Evolutionary conservation across 2,888 invertebrate genomes (phyloP), one percentile per base, ranked within the genome.

Genomic region (Smittia aterrima): DNA sequence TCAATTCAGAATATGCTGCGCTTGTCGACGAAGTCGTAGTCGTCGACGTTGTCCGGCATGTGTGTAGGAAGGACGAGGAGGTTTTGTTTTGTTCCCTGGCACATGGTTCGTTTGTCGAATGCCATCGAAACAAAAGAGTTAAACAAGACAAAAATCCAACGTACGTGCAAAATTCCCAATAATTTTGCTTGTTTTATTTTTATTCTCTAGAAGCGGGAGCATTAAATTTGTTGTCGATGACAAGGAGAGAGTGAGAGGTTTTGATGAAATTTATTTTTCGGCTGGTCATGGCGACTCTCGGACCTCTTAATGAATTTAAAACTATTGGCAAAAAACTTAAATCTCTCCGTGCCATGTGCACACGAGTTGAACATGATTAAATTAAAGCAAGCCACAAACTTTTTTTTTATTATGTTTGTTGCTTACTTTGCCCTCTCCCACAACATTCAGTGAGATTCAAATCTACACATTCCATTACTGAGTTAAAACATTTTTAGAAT

Each of bases 221-320:
- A 32, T 32, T 32, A 32, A 18, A n/a, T 53, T 4, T 9, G 16
- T 20, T 53, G 53, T 53, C 9, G 20, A 20, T 53, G 20, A 53
- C 16, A n/a, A 18, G 53, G n/a, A n/a, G n/a, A n/a, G n/a, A n/a
- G n/a, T n/a, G n/a, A 20, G 20, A 18, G 16, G 16, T 53, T 53
- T 53, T 9, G 53, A 20, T 53, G 53, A 53, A 20, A 53, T 78
- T 76, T 38, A 74, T 74, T 72, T 78, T 78, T 53, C 76, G 64
- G 25, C 76, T 41, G 32, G 77, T 77, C 20, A 77, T 73, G 75
- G 78, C 86, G 80, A 73, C 32, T 32, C 32, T 32, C 32, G 32
- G 9, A 32, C 9, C 32, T n/a, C 32, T 32, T 32, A 32, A 32
- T 32, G 32, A 32, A 32, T 32, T 32, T 32, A 32, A 32, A 32